Evolutionary conservation across 2,113 vertebrate genomes (phyloP).

Genomic region (Pseudorasbora parva): DNA sequence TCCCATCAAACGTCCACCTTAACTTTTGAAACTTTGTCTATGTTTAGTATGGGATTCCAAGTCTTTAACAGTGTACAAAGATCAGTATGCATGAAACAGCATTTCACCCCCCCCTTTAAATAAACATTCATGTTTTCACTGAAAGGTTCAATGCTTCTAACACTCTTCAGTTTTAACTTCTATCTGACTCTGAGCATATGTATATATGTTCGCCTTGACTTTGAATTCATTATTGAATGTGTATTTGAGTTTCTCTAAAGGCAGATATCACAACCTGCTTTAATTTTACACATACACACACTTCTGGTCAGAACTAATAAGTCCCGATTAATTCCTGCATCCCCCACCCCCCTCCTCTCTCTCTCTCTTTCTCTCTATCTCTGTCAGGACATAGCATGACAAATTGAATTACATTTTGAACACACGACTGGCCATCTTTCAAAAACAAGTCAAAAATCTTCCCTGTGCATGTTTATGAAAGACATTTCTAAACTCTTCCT

Average conservation of each 20-base stretch:
- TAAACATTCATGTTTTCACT: neutral
- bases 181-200: too few species aligned
- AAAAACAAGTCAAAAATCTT: conserved; percentile 47
- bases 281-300: neutral
- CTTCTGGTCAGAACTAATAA: neutral
- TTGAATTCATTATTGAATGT: neutral
- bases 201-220: too few species aligned
- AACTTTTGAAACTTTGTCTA: too few species aligned
- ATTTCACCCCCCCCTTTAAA: too few species aligned
- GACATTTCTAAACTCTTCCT: conserved; percentile 67
- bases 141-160: neutral
- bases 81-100: too few species aligned
- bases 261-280: conserved; percentile 16
- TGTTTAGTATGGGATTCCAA: too few species aligned
- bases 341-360: neutral
- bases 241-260: conserved; percentile 34
- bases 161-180: neutral
- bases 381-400: conserved; percentile 41
- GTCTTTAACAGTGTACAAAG: too few species aligned
- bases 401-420: conserved; percentile 63
- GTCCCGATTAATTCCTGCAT: neutral
- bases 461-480: conserved; percentile 64
- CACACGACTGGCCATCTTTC: conserved; percentile 55
- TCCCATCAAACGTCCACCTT: too few species aligned
- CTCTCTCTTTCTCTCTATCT: neutral